Percentiles rank a stretch among this genome's conserved stretches.
Evolutionary conservation across 2,888 invertebrate species (phyloP).

Genomic region (Chrysina gloriosa): DNA sequence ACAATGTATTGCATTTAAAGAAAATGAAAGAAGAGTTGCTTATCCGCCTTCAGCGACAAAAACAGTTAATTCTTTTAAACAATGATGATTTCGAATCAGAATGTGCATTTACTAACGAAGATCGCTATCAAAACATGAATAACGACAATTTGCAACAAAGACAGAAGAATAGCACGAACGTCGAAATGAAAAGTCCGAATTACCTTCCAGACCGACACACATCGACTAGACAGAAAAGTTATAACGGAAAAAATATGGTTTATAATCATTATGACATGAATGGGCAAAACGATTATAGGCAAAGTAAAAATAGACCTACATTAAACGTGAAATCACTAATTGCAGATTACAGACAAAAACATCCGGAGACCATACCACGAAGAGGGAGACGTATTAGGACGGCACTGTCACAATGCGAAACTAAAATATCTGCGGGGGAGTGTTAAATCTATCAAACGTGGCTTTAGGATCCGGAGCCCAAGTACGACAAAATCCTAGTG

Average conservation of each 20-base stretch:
- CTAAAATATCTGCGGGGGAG: conserved; percentile 49
- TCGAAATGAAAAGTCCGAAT: conserved; percentile 16
- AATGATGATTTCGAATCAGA: conserved; percentile 40
- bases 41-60: conserved; percentile 76
- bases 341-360: conserved; percentile 81
- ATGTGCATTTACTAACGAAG: conserved; percentile 20
- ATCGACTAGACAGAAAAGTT: conserved; percentile 28
- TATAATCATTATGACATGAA: conserved; percentile 45
- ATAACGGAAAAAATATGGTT: conserved; percentile 33
- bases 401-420: conserved; percentile 61
- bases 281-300: conserved; percentile 63
- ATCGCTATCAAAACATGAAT: conserved; percentile 22
- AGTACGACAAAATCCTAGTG: conserved; percentile 57
- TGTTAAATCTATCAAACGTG: conserved; percentile 62
- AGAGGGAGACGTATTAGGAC: conserved; percentile 74
- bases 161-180: conserved; percentile 12
- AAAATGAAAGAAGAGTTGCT: conserved; percentile 87
- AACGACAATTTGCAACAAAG: conserved; percentile 23
- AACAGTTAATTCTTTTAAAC: conserved; percentile 69
- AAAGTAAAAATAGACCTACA: conserved; percentile 76
- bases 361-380: conserved; percentile 79
- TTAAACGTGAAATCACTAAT: conserved; percentile 86
- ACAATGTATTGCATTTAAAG: conserved; percentile 82
- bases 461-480: conserved; percentile 65
- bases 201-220: conserved; percentile 10